Evolutionary conservation across 1,140 invertebrate genomes (phyloP).

Genomic region (Matsumurasca onukii): DNA sequence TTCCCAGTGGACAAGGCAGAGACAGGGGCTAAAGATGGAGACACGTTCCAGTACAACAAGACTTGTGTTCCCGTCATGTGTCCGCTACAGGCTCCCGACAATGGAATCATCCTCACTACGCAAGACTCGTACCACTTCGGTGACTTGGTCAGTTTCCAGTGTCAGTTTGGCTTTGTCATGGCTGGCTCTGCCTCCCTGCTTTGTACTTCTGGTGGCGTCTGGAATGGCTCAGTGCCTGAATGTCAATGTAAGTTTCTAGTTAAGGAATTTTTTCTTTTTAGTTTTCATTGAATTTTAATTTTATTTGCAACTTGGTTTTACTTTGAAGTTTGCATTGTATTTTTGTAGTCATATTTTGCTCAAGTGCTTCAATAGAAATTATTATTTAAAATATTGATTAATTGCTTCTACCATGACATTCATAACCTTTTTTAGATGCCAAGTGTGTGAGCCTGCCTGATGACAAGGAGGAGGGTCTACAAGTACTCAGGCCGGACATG

Average conservation of each 20-base stretch:
- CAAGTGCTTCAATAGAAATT: no score
- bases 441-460: conserved; percentile 88
- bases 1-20: conserved; percentile 79
- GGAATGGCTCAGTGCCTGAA: conserved; percentile 92
- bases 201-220: conserved; percentile 86
- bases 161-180: conserved; percentile 93
- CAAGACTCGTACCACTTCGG: conserved; percentile 84
- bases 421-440: conserved; percentile 69
- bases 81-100: conserved; percentile 80
- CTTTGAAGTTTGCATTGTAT: no score
- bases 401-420: no score
- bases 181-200: conserved; percentile 78
- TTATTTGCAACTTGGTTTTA: not conserved
- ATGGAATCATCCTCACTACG: conserved; percentile 84
- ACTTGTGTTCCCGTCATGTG: conserved; percentile 94
- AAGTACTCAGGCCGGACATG: conserved; percentile 70
- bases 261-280: no score
- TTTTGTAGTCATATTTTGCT: no score
- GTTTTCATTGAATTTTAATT: not conserved
- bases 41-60: conserved; percentile 90
- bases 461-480: conserved; percentile 81
- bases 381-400: no score
- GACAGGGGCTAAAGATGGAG: conserved; percentile 82
- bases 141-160: conserved; percentile 89
- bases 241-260: conserved; percentile 90